Evolutionary conservation across 2,113 vertebrate species (phyloP).

Genomic region (Chionomys nivalis): DNA sequence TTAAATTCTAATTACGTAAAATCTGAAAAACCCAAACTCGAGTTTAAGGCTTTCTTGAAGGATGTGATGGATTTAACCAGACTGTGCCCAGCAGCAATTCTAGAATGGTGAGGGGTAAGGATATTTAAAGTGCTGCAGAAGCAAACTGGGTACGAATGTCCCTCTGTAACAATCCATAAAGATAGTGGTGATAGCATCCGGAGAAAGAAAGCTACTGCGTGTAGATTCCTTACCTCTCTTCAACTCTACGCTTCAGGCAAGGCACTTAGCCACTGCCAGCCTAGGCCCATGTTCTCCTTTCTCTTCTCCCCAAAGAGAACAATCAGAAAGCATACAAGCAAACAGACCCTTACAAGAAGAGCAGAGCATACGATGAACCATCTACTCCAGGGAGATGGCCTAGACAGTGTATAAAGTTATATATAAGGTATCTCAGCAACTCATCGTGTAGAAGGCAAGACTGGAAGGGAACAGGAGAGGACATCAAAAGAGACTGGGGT

Average conservation of each 20-base stretch:
- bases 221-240: background rate
- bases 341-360: background rate
- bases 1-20: background rate
- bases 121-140: background rate
- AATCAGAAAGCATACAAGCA: background rate
- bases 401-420: too few relatives aligned
- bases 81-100: background rate
- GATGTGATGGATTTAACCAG: background rate
- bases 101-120: background rate
- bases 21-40: background rate
- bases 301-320: background rate
- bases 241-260: background rate
- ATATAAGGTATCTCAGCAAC: fast-evolving
- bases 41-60: background rate
- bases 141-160: background rate
- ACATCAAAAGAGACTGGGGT: background rate
- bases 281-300: background rate
- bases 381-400: background rate
- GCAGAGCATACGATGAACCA: background rate
- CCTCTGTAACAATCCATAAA: background rate
- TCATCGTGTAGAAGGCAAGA: background rate
- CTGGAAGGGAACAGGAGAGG: background rate
- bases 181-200: fast-evolving
- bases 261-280: background rate
- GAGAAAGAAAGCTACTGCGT: background rate